Conservation (phyloP, 2,797 vertebrate genomes). For the Sebastolobus alascanus region DNA sequence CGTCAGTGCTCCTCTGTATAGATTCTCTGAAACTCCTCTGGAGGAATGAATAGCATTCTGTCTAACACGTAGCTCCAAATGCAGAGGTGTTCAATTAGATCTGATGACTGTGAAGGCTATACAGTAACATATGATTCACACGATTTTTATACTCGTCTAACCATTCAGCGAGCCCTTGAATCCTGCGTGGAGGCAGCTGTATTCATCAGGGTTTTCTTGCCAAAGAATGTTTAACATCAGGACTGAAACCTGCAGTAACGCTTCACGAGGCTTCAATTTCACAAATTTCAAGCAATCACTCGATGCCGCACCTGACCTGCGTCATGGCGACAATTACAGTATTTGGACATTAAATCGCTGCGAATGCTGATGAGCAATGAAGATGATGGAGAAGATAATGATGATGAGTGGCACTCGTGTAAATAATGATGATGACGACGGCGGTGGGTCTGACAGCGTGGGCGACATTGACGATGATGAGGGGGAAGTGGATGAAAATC, state of each 20-base stretch:
- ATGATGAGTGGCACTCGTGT: constrained; percentile 22
- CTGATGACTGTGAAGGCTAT: background rate
- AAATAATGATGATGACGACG: constrained; percentile 35
- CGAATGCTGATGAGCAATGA: constrained; percentile 12
- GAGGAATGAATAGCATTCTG: background rate
- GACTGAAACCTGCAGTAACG: background rate
- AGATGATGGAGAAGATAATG: constrained; percentile 22
- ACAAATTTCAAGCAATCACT: background rate
- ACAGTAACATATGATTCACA: background rate
- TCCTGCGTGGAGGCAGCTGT: background rate
- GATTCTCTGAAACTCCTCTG: background rate
- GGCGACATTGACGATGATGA: constrained; percentile 59
- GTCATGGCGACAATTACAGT: constrained; percentile 15
- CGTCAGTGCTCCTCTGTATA: background rate
- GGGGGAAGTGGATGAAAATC: constrained; percentile 60
- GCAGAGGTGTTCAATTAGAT: background rate
- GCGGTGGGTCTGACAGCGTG: constrained; percentile 26
- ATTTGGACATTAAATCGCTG: constrained; percentile 15
- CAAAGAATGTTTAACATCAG: background rate
- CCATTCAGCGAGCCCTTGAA: background rate
- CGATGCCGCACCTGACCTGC: background rate
- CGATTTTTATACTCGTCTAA: background rate
- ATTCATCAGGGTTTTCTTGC: background rate
- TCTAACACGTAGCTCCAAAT: background rate
- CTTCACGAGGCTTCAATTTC: background rate